A percentile compares a stretch with the other conserved stretches of the same genome.
Conservation (phyloP, 2,797 vertebrate genomes). For the Eremophila alpestris region DNA sequence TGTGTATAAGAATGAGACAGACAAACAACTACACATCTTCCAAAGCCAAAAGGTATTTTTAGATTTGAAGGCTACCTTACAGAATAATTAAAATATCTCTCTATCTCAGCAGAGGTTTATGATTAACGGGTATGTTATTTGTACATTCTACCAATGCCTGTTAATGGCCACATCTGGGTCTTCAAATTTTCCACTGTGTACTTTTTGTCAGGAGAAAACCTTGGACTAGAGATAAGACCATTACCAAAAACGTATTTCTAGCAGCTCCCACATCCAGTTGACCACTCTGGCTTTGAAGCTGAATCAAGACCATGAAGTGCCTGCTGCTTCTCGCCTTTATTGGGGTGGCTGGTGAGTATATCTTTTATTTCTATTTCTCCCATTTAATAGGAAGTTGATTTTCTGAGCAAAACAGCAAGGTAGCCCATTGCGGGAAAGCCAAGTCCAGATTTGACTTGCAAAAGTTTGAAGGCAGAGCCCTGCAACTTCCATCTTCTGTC, state of each 20-base stretch:
- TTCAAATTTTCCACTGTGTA: slow-evolving; percentile 45
- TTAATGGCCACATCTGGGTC: not conserved
- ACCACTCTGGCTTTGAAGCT: not conserved
- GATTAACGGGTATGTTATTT: not conserved
- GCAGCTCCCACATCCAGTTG: not conserved
- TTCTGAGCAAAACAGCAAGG: not conserved
- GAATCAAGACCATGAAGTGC: slow-evolving; percentile 53
- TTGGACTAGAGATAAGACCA: slow-evolving; percentile 35
- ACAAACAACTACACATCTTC: not conserved
- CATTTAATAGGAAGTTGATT: not conserved
- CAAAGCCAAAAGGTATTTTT: not conserved
- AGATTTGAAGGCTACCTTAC: not conserved
- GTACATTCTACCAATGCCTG: not conserved
- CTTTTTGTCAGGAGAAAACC: not conserved
- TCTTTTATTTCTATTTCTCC: not conserved
- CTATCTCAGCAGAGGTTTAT: not conserved
- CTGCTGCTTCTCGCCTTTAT: slow-evolving; percentile 47
- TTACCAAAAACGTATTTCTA: not conserved
- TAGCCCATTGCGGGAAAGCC: not conserved
- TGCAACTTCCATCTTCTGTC: not conserved
- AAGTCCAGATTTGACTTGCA: not conserved
- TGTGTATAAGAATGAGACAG: not conserved
- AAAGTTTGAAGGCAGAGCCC: not conserved
- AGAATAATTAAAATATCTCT: not conserved
- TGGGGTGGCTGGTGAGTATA: slow-evolving; percentile 16